Base-by-base conservation (phyloP, 1,140 invertebrate species). In the Macrobrachium nipponense region DNA sequence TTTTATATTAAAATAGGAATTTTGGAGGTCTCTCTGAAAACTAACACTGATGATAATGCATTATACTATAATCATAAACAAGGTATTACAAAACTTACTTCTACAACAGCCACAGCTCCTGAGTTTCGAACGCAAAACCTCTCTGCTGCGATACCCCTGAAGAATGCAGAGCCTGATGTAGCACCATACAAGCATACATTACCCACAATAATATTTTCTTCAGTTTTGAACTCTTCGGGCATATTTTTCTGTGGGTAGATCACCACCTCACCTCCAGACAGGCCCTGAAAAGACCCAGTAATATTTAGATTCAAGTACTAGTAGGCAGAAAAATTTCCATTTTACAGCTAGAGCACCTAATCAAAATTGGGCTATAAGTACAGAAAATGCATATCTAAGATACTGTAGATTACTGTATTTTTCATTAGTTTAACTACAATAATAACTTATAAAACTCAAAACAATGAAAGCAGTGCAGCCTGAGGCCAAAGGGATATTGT, bases 111-210 rank as follows among this genome's bases (percentile, higher is more conserved):
- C 61, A 94, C 93, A 58, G 96, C 98, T 36, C 98, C 98, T 23
- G 97, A 99, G 92, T 99, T 99, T 87, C 98, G 93, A 18, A 99
- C 98, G 91, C 97, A 98, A 92, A 99, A 99, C 75, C 98, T 94
- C 92, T 99, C 98, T 10, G 98, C 98, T 17, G 97, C 98, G 89
- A 99, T 97, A 80, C 98, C 98, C 70, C 98, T 93, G 93, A 99
- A 98, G 91, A 96, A 99, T 10, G 97, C 98, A 88, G 94, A 95
- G 20, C 98, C 98, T 44, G 94, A 95, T 14, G 98, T 99, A 17
- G 98, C 98, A 80, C 98, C 98, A 91, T 99, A 99, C 68, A 99
- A 92, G 88, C 98, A 99, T 8, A 99, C 98, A 92, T 99, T 99
- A 58, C 98, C 98, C 60, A 98, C 98, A 88, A 99, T 98, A 4